These are phyloP conservation scores for Thyatira batis DNA, from an alignment of 2,888 invertebrate species.

Conservation along the genomic window DNA sequence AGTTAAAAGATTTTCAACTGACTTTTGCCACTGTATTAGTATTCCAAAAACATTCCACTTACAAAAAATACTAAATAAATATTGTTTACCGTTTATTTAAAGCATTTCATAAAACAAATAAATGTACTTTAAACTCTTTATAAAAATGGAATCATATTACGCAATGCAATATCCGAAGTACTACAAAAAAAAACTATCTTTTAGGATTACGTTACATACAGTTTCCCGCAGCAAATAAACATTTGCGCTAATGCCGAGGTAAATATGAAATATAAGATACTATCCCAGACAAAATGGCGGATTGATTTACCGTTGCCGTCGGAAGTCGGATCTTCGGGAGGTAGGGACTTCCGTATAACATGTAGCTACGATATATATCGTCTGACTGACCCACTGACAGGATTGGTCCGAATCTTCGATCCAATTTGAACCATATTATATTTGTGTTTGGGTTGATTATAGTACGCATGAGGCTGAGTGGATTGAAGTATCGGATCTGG, in stretches of 20 bases:
- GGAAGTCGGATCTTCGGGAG: conserved; percentile 47
- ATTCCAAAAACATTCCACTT: too few relatives aligned
- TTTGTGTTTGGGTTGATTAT: conserved; percentile 40
- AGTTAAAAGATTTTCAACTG: too few relatives aligned
- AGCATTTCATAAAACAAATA: too few relatives aligned
- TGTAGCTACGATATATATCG: conserved; percentile 18
- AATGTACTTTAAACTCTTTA: too few relatives aligned
- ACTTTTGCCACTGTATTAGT: too few relatives aligned
- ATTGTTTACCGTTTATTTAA: too few relatives aligned
- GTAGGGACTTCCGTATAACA: conserved; percentile 31
- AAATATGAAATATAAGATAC: conserved; percentile 58
- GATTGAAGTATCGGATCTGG: conserved; percentile 47
- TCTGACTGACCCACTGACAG: conserved; percentile 30
- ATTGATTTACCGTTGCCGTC: conserved; percentile 61
- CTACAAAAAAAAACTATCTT: conserved; percentile 33
- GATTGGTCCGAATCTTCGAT: conserved; percentile 31
- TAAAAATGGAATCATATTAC: not conserved
- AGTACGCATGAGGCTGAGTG: conserved; percentile 29
- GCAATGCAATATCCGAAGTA: not conserved
- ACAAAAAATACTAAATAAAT: too few relatives aligned
- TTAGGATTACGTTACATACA: conserved; percentile 40
- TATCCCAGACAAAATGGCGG: conserved; percentile 44
- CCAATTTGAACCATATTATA: conserved; percentile 42
- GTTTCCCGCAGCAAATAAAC: conserved; percentile 43
- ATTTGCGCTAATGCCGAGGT: conserved; percentile 56